A percentile compares a stretch with the other conserved stretches of the same genome.
phyloP scores from a whole-genome alignment of 2,888 invertebrate genomes.

The Nemotelus pantherinus region DNA sequence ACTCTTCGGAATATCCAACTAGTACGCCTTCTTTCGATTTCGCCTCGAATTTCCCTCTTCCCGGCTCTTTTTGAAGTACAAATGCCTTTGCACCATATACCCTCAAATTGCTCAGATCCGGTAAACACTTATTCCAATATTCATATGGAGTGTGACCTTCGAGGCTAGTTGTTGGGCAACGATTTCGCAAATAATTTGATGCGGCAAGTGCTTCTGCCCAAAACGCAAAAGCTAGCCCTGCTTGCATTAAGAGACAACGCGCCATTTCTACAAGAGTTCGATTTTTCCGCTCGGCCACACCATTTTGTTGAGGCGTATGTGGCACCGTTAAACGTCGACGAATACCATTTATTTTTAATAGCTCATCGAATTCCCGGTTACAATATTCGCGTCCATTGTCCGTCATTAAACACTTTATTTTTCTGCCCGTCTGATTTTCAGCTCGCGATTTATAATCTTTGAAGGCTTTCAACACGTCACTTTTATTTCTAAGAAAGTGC shows the following conservation, averaged over 20 bases:
- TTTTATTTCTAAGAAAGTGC: conserved; percentile 1
- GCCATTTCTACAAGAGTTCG: conserved; percentile 30
- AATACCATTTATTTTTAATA: conserved; percentile 5
- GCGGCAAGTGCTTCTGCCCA: conserved; percentile 53
- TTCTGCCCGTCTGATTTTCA: no score
- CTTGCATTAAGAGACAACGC: conserved; percentile 15
- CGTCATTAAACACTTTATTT: background rate
- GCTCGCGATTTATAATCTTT: no score
- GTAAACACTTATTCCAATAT: conserved; percentile 30
- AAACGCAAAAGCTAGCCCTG: conserved; percentile 32
- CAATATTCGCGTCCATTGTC: conserved; percentile 25
- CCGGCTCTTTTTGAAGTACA: conserved; percentile 44
- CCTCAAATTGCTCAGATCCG: conserved; percentile 6
- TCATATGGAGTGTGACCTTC: conserved; percentile 49
- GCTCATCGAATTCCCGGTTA: background rate
- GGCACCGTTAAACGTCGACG: background rate
- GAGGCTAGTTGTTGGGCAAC: conserved; percentile 49
- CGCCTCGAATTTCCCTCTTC: conserved; percentile 53
- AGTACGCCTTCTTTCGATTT: conserved; percentile 53
- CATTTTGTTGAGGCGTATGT: conserved; percentile 23
- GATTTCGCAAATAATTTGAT: conserved; percentile 51
- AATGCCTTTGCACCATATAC: conserved; percentile 38
- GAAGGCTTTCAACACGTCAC: conserved; percentile 13
- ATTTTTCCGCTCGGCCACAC: conserved; percentile 19
- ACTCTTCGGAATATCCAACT: conserved; percentile 53